Base-by-base conservation (phyloP, 2,113 vertebrate species). In the Numenius arquata region DNA sequence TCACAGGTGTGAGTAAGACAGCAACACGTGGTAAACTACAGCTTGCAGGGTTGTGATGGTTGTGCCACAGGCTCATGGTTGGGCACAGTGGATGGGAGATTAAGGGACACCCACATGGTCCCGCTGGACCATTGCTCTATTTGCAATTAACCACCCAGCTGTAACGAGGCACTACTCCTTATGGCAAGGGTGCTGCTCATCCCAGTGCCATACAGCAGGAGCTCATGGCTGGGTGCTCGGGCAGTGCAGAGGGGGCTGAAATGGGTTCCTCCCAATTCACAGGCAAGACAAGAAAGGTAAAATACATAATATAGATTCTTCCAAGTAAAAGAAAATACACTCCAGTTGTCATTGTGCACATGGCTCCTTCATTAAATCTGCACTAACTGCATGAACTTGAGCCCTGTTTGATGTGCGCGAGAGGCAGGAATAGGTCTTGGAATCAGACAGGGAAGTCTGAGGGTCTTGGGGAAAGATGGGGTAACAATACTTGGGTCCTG, bases 1-100 rank as follows among this genome's bases (percentile, higher is more conserved):
- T 17, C 23, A 18, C 75, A 90, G 41, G 61, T 65, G 56, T 63
- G 89, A 96, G 32, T 65, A 85, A 94, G 92, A 71, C 17, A 34
- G 63, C 58, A n/a, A 34, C 52, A 40, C 50, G 20, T 4, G 63
- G 62, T 6, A 23, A 73, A 53, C 47, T 38, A 27, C 26, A 5
- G 41, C 36, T 55, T 21, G 14, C 8, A 13, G 26, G 30, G 32
- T 34, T 1, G 1, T 11, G 3, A 4, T 3, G 17, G 36, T 41
- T 25, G 6, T n/a, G 56, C 53, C 65, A 43, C 17, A n/a, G 55
- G 41, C 66, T 65, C 21, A 4, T 14, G 38, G 50, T 0, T 78
- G 76, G 26, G 22, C n/a, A 34, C 0, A 0, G 27, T 2, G 55
- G 29, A 10, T 56, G 68, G 38, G 47, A 85, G 55, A 40, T 32